Evolutionary conservation across 2,797 vertebrate species (phyloP), one percentile per base, ranked within the genome.

Genomic region (Neoniphon sammara): DNA sequence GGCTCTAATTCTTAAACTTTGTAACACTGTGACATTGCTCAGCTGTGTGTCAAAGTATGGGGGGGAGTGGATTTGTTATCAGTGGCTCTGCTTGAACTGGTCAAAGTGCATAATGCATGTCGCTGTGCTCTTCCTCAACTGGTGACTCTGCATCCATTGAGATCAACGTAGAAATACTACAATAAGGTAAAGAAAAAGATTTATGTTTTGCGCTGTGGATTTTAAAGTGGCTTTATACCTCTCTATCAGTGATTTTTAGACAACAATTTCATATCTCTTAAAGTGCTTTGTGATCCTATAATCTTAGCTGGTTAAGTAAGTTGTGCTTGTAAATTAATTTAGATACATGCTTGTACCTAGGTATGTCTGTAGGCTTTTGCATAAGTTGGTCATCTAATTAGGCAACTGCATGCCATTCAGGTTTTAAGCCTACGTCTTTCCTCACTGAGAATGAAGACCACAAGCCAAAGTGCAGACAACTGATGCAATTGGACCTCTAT

Each of bases 11-110:
- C 15, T 49, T 56, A 25, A 4, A 61, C 17, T 34, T 57, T 62
- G 44, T 36, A 31, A 50, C 23, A 50, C 85, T 86, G 54, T 59
- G 60, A 79, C 54, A 73, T 73, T 67, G 68, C 49, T 44, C 58
- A 56, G 61, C 25, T 70, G 75, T 78, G 75, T 80, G 83, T 78
- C 85, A 91, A 82, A 87, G 88, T 89, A 79, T 88, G 4, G 27
- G 73, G 75, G 25, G 84, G 85, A 77, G 92, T 86, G 86, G 81
- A 90, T 84, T 63, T 84, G 88, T 93, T 95, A 94, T 94, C 93
- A 85, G 86, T 59, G 66, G 75, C 60, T 77, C 78, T 59, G 64
- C 71, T 68, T 70, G 81, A 79, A 80, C 90, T 62, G 94, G 84
- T 87, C 93, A 94, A 94, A 94, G 94, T 91, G 85, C 94, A 83